Base-by-base conservation (phyloP, 1,140 invertebrate species). In the Micrasema longulum region DNA sequence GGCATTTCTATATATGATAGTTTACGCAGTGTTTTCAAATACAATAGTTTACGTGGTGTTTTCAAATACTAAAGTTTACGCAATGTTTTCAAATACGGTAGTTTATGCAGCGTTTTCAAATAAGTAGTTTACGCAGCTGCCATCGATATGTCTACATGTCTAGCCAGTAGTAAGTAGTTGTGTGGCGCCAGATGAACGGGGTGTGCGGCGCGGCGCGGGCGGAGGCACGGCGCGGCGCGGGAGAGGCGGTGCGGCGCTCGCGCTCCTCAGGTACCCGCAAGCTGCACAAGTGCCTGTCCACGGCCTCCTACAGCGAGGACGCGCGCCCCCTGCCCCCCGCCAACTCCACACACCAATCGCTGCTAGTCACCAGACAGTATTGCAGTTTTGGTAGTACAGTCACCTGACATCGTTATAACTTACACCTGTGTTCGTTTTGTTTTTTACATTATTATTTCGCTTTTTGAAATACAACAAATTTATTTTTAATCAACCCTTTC, bases 311-410 rank as follows among this genome's bases (percentile, higher is more conserved):
- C 85, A 89, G 88, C 79, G 90, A 90, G 81, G 88, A 90, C 84
- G 82, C 82, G 79, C 78, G 81, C 84, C 84, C 83, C 82, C 84
- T 82, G 83, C 83, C 85, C 87, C 80, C 81, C 64, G 72, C 81
- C 81, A 69, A 69, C 74, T 85, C 80, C 80, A 81, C 86, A 85
- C 87, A 84, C 80, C 86, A 88, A 82, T 90, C 88, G 85, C 87
- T 91, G 83, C 89, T 90, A 80, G 88, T 89, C 86, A 91, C 92
- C 86, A 90, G 93, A 88, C 93, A 93, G 89, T 95, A 93, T 93
- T 93, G 91, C 91, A 93, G 92, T 91, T 93, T 94, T 91, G 93
- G 92, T 93, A 94, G 91, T 93, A 93, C 91, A 88, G 86, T 87
- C 87, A 88, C 86, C 87, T 83, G 63, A 69, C 41, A 71, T 60